A percentile compares a stretch with the other conserved stretches of the same genome.
Conservation (phyloP, 1,140 invertebrate genomes). For the Diploscapter pachys region DNA sequence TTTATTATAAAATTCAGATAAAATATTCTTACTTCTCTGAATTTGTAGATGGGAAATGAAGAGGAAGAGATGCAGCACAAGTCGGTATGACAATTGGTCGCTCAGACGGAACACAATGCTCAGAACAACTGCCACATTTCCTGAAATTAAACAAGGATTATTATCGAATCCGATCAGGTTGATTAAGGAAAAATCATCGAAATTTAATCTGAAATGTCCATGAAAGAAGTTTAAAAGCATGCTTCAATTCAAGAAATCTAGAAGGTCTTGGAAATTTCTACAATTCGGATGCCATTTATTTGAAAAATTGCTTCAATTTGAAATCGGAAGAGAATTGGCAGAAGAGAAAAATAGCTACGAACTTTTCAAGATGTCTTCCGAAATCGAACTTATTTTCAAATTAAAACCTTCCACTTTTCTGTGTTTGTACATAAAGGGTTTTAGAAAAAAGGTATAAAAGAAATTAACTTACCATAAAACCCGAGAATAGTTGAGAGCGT, state of each 20-base stretch:
- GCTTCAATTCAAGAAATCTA: too few species aligned
- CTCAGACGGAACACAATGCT: conserved; percentile 54
- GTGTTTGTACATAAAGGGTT: not conserved
- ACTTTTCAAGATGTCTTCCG: too few species aligned
- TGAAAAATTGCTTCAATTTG: too few species aligned
- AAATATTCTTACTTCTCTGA: conserved; percentile 40
- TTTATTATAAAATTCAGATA: not conserved
- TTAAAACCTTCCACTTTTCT: conserved; percentile 5
- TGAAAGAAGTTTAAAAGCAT: too few species aligned
- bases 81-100: conserved; percentile 41
- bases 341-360: too few species aligned
- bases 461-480: conserved; percentile 46
- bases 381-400: not conserved
- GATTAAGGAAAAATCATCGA: not conserved
- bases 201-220: conserved; percentile 8
- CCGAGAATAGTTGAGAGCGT: conserved; percentile 36
- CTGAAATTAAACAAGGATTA: conserved; percentile 22
- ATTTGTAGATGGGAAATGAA: conserved; percentile 56
- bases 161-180: too few species aligned
- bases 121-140: conserved; percentile 54
- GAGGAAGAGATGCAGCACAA: conserved; percentile 47
- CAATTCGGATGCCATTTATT: too few species aligned
- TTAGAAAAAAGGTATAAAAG: not conserved
- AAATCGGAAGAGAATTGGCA: too few species aligned
- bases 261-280: too few species aligned